Conservation (phyloP, 2,888 invertebrate genomes). For the Endotricha flammealis region DNA sequence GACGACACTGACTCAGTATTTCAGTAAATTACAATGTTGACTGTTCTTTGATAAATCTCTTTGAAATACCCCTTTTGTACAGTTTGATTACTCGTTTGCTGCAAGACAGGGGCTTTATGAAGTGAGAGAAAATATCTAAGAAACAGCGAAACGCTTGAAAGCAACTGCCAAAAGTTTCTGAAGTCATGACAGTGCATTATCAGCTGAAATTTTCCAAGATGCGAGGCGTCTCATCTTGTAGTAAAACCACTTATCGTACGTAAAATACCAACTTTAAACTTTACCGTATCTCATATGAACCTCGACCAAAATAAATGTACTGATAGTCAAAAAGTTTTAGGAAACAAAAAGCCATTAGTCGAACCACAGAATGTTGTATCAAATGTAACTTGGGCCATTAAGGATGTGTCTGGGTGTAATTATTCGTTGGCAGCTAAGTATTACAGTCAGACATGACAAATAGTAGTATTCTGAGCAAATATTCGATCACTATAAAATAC, state of each 20-base stretch:
- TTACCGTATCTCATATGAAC: conserved; percentile 3
- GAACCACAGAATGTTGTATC: conserved; percentile 10
- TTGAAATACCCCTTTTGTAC: conserved; percentile 1
- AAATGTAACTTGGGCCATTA: conserved; percentile 17
- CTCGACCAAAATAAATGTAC: not conserved
- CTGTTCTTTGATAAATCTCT: conserved; percentile 1
- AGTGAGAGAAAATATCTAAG: not conserved
- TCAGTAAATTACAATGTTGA: not conserved
- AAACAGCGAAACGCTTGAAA: conserved; percentile 1
- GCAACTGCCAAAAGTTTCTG: conserved; percentile 5
- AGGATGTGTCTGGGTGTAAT: conserved; percentile 12
- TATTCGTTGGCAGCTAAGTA: conserved; percentile 9
- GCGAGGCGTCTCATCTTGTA: not conserved
- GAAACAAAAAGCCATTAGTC: conserved; percentile 15
- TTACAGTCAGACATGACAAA: conserved; percentile 3
- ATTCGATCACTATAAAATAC: not conserved
- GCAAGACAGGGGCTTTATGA: conserved; percentile 1
- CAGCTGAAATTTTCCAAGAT: not conserved
- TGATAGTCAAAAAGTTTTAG: conserved; percentile 8
- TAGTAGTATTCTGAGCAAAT: conserved; percentile 2
- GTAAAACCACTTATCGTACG: not conserved
- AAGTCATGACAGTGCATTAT: conserved; percentile 7
- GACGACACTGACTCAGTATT: not conserved
- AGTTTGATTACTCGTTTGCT: conserved; percentile 8
- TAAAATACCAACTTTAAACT: not conserved